Percentiles rank a stretch among this genome's conserved stretches.
phyloP scores from a whole-genome alignment of 2,888 invertebrate genomes.

The Archips xylosteana region DNA sequence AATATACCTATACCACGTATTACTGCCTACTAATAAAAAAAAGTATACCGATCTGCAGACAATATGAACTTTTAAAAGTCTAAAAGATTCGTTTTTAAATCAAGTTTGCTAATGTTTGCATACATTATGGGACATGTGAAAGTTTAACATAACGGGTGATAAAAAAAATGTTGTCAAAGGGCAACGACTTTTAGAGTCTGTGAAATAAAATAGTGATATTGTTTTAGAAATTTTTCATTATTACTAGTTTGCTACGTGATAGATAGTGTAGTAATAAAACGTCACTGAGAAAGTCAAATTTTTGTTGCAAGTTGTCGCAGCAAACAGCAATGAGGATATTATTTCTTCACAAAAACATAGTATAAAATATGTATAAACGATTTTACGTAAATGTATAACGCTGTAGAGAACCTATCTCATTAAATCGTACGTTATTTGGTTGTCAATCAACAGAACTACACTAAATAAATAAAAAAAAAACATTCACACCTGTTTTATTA shows the following conservation, averaged over 20 bases:
- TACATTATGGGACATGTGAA: constrained; percentile 28
- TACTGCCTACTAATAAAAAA: too few relatives aligned
- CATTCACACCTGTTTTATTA: constrained; percentile 3
- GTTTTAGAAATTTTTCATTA: not conserved
- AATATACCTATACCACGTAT: too few relatives aligned
- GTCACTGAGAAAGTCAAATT: too few relatives aligned
- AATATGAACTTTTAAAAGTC: constrained; percentile 27
- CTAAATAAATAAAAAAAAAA: not conserved
- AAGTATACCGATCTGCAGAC: not conserved
- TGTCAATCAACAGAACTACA: not conserved
- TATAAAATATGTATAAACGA: too few relatives aligned
- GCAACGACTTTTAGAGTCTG: constrained; percentile 18
- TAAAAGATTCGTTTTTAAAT: constrained; percentile 6
- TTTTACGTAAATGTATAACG: too few relatives aligned
- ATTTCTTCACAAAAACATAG: too few relatives aligned
- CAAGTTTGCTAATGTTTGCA: constrained; percentile 35
- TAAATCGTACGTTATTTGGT: not conserved
- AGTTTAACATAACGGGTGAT: constrained; percentile 31
- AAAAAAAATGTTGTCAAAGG: constrained; percentile 21
- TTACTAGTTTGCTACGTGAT: not conserved
- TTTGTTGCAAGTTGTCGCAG: too few relatives aligned
- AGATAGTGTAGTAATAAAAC: too few relatives aligned
- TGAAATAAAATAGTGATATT: not conserved
- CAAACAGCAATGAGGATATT: too few relatives aligned
- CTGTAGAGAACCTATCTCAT: not conserved